Evolutionary conservation across 2,113 vertebrate genomes (phyloP), one percentile per base, ranked within the genome.

Genomic region (Alligator sinensis): DNA sequence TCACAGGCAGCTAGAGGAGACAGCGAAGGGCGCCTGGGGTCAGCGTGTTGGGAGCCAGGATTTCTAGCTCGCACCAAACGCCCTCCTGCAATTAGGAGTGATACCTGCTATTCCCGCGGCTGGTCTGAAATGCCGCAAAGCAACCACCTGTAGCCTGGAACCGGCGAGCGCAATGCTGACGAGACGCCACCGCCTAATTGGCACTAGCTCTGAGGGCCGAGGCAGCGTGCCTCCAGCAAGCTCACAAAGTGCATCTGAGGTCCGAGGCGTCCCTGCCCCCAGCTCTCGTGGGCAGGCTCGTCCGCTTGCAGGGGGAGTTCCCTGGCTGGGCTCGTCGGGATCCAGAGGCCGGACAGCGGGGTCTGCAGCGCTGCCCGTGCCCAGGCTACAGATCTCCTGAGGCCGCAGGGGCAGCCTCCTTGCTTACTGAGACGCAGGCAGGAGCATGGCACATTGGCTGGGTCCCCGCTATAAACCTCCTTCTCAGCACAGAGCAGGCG

Each of bases 1-100:
- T 27, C 89, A 87, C 84, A 75, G 94, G 96, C 84, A 94, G 77
- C 6, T 0, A 0, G 85, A 95, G 80, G 86, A 94, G 77, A 84
- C 1, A 83, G 94, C 86, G 86, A 96, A 95, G 96, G 96, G 94
- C 92, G 95, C 89, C 93, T 88, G 84, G 80, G 87, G 93, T 95
- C 93, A 84, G 93, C 90, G 82, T 94, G 92, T 86, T 77, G 91
- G 91, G 85, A 96, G 85, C 74, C 91, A 91, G 91, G 0, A 1
- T 82, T 89, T 83, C 87, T 74, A 38, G 94, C 80, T 94, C 91
- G 89, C 66, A 90, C 85, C 91, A 89, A 89, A 93, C 92, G 89
- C 87, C 83, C 89, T 95, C 91, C 88, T 80, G 11, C 30, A 94
- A 80, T 59, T 87, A 82, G 64, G 80, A 92, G 59, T 12, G 24